phyloP scores from a whole-genome alignment of 2,797 vertebrate genomes.

The Glyptemys insculpta region DNA sequence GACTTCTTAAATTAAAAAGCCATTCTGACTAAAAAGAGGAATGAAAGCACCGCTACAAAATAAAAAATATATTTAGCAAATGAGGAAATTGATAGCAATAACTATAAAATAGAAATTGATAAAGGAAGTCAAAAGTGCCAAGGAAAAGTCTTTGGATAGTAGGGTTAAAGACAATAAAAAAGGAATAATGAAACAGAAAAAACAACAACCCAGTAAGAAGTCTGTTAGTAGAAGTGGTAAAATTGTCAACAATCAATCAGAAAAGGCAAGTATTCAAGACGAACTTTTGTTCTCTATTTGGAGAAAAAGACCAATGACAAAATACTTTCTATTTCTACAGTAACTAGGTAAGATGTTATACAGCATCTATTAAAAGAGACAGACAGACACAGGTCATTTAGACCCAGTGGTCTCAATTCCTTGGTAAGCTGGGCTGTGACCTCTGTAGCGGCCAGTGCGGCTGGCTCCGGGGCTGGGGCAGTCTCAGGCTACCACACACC shows the following conservation, averaged over 20 bases:
- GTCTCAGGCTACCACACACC: no score
- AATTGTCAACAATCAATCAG: background rate
- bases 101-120: background rate
- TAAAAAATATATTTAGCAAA: no score
- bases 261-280: background rate
- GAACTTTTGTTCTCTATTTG: background rate
- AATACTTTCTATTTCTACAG: background rate
- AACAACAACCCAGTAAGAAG: background rate
- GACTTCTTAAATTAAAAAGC: background rate
- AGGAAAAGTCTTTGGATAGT: background rate
- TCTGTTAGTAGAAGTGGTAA: background rate
- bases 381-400: background rate
- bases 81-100: background rate
- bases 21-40: background rate
- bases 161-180: background rate
- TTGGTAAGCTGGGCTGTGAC: background rate
- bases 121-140: background rate
- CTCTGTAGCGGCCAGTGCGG: no score
- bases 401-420: background rate
- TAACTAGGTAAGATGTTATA: background rate
- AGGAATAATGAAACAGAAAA: background rate
- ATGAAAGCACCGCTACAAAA: background rate
- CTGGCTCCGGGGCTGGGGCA: no score
- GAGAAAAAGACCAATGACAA: no score
- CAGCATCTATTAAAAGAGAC: background rate